phyloP scores from a whole-genome alignment of 2,113 vertebrate species.

The Accipiter cooperii region DNA sequence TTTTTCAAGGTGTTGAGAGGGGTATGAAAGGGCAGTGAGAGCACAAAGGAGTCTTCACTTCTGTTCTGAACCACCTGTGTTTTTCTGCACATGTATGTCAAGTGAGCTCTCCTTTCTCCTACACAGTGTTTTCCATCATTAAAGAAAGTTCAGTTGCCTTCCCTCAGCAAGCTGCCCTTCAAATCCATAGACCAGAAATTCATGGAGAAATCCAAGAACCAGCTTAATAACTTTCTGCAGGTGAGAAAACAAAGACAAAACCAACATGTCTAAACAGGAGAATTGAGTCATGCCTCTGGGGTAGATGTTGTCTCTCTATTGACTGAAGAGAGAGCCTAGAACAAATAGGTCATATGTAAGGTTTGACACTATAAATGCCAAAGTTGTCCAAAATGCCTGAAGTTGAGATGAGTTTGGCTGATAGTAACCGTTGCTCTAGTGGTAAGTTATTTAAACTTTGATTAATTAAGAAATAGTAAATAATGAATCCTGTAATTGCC shows the following conservation, averaged over 20 bases:
- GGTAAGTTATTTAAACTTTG: neutral
- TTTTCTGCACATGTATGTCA: neutral
- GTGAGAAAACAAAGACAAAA: slow-evolving; percentile 67
- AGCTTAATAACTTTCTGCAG: slow-evolving; percentile 95
- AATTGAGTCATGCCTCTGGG: neutral
- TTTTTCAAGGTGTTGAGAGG: neutral
- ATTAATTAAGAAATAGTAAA: neutral
- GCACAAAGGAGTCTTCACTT: neutral
- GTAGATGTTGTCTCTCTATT: neutral
- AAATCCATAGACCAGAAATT: slow-evolving; percentile 98
- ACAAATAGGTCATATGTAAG: neutral
- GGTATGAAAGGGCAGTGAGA: neutral
- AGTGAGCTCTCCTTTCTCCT: neutral
- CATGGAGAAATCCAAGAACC: slow-evolving; percentile 95
- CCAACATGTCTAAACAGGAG: neutral
- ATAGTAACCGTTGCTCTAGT: neutral
- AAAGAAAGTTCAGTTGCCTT: slow-evolving; percentile 97
- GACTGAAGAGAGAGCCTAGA: neutral
- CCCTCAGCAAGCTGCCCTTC: slow-evolving; percentile 97
- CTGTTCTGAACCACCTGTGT: neutral
- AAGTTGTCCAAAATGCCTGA: neutral
- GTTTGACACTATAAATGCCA: neutral
- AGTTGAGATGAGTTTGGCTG: neutral
- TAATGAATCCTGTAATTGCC: neutral
- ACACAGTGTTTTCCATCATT: slow-evolving; percentile 90